Evolutionary conservation across 1,140 invertebrate genomes (phyloP), one percentile per base, ranked within the genome.

Genomic region (Ditylenchus dipsaci): DNA sequence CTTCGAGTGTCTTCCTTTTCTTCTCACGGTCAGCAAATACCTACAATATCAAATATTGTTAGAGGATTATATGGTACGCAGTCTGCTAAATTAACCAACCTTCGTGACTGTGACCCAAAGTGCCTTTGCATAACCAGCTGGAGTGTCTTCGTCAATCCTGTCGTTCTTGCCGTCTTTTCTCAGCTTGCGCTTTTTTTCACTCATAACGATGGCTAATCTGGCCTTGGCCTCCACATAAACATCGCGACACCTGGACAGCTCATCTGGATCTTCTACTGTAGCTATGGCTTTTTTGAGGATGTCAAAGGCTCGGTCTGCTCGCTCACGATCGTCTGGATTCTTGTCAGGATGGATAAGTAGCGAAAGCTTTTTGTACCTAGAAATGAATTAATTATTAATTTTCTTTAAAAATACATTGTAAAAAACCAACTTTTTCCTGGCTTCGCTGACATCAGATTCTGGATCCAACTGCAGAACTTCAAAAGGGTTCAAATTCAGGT

Each of bases 341-440:
- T 96, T 96, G 81, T 97, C 93, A 56, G 95, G 96, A 90, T 99
- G 95, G 0, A 98, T 92, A 72, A 97, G 87, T 84, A 98, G 93
- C 17, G 95, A 97, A 78, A 97, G 88, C 87, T 90, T 81, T 84
- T 91, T 88, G 84, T 97, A 98, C 85, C 49, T 53, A n/a, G 49
- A 3, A 17, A 3, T 8, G 15, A 3, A 21, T 53, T 53, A 26
- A 53, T 53, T 3, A 53, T 53, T 17, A 21, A 45, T 13, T 13
- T 45, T 53, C 23, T 53, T 21, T 53, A 53, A 53, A 8, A 26
- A 7, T 21, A 21, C 3, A 53, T 53, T 21, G 15, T 7, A 21
- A 53, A 53, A 53, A 53, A 53, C n/a, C 49, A 3, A 53, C 49
- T 53, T 53, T 53, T 53, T 53, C 23, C 49, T 53, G 15, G 49